Percentiles rank a stretch among this genome's conserved stretches.
Evolutionary conservation across 2,888 invertebrate species (phyloP).

Genomic region (Odontocolon sp.): DNA sequence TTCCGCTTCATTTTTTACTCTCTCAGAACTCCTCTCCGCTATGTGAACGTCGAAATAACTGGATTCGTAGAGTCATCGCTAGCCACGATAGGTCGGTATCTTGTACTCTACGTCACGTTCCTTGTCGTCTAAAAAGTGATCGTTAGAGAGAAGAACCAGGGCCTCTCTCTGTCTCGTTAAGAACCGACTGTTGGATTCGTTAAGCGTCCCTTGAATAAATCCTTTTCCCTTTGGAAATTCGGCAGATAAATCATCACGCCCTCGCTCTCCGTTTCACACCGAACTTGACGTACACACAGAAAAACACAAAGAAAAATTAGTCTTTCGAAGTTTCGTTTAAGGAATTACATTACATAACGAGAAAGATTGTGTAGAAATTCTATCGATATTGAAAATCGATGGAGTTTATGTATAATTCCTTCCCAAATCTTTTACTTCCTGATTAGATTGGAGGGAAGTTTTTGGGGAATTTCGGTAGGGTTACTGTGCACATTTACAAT

Average conservation of each 20-base stretch:
- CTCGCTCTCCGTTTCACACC: neutral
- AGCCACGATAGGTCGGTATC: neutral
- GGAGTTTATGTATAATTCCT: too few species aligned
- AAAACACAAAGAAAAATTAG: constrained; percentile 2
- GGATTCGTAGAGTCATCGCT: neutral
- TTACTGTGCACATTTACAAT: too few species aligned
- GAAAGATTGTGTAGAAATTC: too few species aligned
- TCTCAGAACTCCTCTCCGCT: neutral
- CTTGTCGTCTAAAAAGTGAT: constrained; percentile 29
- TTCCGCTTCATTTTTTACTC: neutral
- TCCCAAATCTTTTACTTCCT: too few species aligned
- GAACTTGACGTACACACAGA: neutral
- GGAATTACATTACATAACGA: too few species aligned
- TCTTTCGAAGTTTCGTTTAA: neutral
- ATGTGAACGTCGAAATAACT: too few species aligned
- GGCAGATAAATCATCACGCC: constrained; percentile 42
- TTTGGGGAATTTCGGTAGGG: too few species aligned
- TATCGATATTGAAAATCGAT: too few species aligned
- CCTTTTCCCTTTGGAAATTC: neutral
- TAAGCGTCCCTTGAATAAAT: constrained; percentile 24
- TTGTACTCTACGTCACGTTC: constrained; percentile 33
- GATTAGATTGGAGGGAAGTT: too few species aligned
- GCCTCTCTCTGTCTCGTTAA: constrained; percentile 17
- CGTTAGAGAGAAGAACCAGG: constrained; percentile 28
- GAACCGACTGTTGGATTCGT: constrained; percentile 33